Conservation (phyloP, 2,888 invertebrate species). For the Drymonia ruficornis region DNA sequence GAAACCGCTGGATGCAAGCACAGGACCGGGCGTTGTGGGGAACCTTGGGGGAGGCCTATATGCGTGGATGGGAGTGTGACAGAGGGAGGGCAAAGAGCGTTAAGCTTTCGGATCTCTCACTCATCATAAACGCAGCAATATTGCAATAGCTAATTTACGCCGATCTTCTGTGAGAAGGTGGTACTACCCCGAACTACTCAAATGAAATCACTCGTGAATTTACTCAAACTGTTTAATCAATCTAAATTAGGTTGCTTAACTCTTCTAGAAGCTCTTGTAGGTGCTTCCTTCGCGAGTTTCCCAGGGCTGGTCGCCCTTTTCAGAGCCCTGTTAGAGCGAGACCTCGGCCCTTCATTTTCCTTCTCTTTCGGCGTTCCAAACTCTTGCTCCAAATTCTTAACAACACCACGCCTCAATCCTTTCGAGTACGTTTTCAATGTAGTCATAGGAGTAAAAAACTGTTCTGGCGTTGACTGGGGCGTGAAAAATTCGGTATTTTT, state of each 20-base stretch:
- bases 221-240: constrained; percentile 7
- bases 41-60: no score
- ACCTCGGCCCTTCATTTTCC: constrained; percentile 8
- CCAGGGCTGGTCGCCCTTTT: constrained; percentile 67
- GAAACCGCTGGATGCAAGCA: no score
- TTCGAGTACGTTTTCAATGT: constrained; percentile 62
- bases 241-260: constrained; percentile 4
- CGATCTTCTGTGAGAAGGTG: no score
- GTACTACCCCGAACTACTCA: no score
- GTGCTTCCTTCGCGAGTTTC: constrained; percentile 44
- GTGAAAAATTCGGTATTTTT: constrained; percentile 53
- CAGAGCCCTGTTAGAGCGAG: constrained; percentile 26
- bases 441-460: constrained; percentile 68
- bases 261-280: constrained; percentile 25
- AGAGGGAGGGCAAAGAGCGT: no score
- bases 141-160: no score
- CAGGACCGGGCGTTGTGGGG: no score
- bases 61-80: no score
- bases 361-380: constrained; percentile 54
- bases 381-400: constrained; percentile 69
- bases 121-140: no score
- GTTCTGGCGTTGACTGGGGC: constrained; percentile 54
- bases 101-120: no score
- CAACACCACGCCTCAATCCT: constrained; percentile 51
- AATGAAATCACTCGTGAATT: no score